Percentiles rank a stretch among this genome's conserved stretches.
Conservation (phyloP, 64 coral and sea anemone species). For the Stylophora pistillata region DNA sequence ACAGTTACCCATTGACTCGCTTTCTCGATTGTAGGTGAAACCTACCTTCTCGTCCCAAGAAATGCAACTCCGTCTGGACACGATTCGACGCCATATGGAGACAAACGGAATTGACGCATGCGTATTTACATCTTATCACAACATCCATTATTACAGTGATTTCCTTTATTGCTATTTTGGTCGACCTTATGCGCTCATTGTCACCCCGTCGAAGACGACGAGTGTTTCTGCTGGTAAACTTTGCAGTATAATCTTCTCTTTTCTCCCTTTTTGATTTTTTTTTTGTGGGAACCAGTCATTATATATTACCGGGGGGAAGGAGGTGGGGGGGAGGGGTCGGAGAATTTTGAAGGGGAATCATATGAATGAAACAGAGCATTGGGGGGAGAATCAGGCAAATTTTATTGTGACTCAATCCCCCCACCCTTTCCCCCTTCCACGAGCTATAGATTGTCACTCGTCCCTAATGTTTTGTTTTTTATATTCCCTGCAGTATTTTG, state of each 20-base stretch:
- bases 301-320: too few relatives aligned
- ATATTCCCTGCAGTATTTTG: too few relatives aligned
- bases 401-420: too few relatives aligned
- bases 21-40: conserved; percentile 55
- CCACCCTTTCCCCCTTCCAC: too few relatives aligned
- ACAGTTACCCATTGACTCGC: not conserved
- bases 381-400: too few relatives aligned
- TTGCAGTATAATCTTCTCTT: not conserved
- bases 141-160: conserved; percentile 88
- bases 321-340: too few relatives aligned
- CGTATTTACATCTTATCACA: conserved; percentile 92
- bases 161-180: conserved; percentile 89
- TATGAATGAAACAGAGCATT: too few relatives aligned
- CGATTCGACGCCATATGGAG: conserved; percentile 86
- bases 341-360: too few relatives aligned
- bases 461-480: too few relatives aligned
- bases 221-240: conserved; percentile 81
- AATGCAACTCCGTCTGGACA: conserved; percentile 82
- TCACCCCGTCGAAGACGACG: conserved; percentile 66
- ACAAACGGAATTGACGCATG: conserved; percentile 82
- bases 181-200: conserved; percentile 73
- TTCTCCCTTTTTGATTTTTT: not conserved
- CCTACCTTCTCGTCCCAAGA: conserved; percentile 81
- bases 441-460: too few relatives aligned
- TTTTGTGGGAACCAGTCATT: not conserved